phyloP scores from a whole-genome alignment of 2,797 vertebrate genomes.

The Arnoldichthys spilopterus region DNA sequence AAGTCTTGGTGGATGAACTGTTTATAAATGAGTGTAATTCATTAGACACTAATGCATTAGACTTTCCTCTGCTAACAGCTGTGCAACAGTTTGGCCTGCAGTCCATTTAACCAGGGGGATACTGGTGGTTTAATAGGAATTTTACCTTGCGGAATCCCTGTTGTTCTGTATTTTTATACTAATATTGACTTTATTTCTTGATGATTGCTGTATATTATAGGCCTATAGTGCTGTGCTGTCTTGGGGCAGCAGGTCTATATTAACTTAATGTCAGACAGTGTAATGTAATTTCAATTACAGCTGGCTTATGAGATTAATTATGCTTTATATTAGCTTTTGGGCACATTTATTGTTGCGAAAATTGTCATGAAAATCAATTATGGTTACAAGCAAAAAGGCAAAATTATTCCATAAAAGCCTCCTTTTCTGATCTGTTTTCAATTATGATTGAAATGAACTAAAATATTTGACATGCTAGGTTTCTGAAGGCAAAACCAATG shows the following conservation, averaged over 20 bases:
- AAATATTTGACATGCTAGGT: no score
- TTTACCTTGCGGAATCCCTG: not conserved
- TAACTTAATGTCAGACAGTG: not conserved
- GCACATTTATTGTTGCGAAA: not conserved
- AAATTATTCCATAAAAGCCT: no score
- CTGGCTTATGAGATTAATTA: conserved; percentile 29
- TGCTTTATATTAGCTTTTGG: not conserved
- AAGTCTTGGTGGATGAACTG: not conserved
- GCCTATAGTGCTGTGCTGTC: not conserved
- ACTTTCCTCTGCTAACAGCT: no score
- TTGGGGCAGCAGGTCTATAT: not conserved
- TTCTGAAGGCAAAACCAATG: no score
- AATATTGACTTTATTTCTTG: conserved; percentile 26
- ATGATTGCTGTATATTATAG: conserved; percentile 18
- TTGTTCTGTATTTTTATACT: not conserved
- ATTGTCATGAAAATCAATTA: no score
- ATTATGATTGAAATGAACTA: no score
- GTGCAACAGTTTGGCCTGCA: not conserved
- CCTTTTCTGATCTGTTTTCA: no score
- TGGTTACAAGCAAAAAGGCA: no score
- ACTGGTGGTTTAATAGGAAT: not conserved
- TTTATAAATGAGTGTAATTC: not conserved
- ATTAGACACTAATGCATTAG: not conserved
- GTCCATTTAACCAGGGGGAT: not conserved
- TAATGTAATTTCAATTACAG: not conserved